Percentiles rank a stretch among this genome's conserved stretches.
Conservation (phyloP, 1,140 invertebrate species). For the Aphelinus certus region DNA sequence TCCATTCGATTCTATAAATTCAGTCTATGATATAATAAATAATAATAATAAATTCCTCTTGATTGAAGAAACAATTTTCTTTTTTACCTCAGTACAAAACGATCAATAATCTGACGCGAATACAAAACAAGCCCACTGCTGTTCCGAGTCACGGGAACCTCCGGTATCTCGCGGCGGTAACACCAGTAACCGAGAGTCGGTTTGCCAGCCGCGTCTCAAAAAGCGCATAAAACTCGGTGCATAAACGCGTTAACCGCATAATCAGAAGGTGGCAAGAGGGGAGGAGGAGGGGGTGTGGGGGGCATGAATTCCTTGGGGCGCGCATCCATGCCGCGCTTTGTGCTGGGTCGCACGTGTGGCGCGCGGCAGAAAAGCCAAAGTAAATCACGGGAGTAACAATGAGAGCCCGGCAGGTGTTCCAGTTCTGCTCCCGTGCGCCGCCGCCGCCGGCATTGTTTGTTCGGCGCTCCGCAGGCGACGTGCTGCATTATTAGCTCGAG, state of each 20-base stretch:
- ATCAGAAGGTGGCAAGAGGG: neutral
- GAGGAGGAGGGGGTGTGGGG: no score
- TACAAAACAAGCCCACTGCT: no score
- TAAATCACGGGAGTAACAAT: slow-evolving; percentile 40
- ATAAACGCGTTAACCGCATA: slow-evolving; percentile 26
- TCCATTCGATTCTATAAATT: no score
- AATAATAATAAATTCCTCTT: no score
- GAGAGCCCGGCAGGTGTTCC: slow-evolving; percentile 35
- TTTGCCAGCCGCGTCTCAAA: no score
- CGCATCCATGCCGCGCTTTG: slow-evolving; percentile 2
- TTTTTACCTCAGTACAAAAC: no score
- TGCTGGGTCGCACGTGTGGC: neutral
- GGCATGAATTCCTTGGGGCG: slow-evolving; percentile 10
- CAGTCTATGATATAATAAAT: no score
- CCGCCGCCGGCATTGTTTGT: slow-evolving; percentile 19
- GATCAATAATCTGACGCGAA: no score
- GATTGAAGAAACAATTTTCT: no score
- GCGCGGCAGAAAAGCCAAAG: slow-evolving; percentile 14
- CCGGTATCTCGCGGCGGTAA: no score
- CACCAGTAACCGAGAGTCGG: no score
- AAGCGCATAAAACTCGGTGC: slow-evolving; percentile 5
- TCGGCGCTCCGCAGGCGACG: neutral
- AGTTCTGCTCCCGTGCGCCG: slow-evolving; percentile 25
- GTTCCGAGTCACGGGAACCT: no score
- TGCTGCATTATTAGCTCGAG: slow-evolving; percentile 12